Evolutionary conservation across 1,140 invertebrate species (phyloP), one percentile per base, ranked within the genome.

Genomic region (Aphelenchoides avenae): DNA sequence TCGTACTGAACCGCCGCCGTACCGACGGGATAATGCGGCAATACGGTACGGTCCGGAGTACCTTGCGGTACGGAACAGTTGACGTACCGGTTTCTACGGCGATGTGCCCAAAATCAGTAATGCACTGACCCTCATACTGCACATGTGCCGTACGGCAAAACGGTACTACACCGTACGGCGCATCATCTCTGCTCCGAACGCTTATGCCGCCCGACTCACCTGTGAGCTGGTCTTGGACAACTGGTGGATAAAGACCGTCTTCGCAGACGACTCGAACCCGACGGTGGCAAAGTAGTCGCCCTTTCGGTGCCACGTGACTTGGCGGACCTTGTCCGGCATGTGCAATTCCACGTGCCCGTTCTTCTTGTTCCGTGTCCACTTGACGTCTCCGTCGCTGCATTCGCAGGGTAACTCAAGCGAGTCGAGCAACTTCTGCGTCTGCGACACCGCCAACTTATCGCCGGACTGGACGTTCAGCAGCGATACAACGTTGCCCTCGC

Each of bases 251-350:
- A 88, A 70, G 6, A 89, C 86, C n/a, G 86, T 85, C 54, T 76
- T 76, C 39, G 85, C 84, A 20, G 84, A 83, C 37, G 86, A 90
- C 60, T 89, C 87, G 0, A 86, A 86, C 84, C 93, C 86, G 20
- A 96, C 87, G n/a, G 84, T 86, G 13, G 88, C 86, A 79, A 97
- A 85, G 79, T 97, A 98, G 81, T 98, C 93, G 52, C 94, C 94
- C 69, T 87, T 88, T 4, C 84, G 86, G 80, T 99, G 94, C 94
- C 94, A 98, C 0, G 86, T 85, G 5, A 92, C 83, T 79, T 87
- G 82, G 24, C 69, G 68, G 11, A 82, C 71, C 55, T 79, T 77
- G 80, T 83, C 39, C 87, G 87, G 15, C 41, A 37, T 11, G 39
- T 48, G n/a, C 43, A 65, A 82, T 81, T 31, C 83, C 80, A 80